Evolutionary conservation across 1,140 invertebrate species (phyloP), one percentile per base, ranked within the genome.

Genomic region (Phocides pigmalion): DNA sequence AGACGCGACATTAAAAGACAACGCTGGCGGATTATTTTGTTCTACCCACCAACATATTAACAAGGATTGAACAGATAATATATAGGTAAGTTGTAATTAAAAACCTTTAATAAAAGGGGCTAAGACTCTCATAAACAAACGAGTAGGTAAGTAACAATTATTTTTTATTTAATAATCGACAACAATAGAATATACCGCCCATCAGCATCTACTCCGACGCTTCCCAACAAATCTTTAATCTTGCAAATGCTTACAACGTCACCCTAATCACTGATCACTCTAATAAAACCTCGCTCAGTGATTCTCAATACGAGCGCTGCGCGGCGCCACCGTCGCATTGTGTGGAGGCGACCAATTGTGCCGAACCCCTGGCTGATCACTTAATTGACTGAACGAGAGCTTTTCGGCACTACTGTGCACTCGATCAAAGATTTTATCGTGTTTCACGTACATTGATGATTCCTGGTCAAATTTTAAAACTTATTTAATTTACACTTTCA

Each of bases 331-430:
- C 58, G 75, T 68, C 67, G 81, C 79, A 67, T 90, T 90, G 84
- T 90, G 79, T 72, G 66, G 71, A 90, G 84, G 87, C 87, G 87
- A 82, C 85, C 87, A 84, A 87, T 89, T 88, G 87, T 79, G 77
- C 75, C 72, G 71, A 77, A 85, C 87, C 84, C 84, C 87, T 87
- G 85, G 67, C 76, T 88, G 87, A 90, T 87, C 79, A 86, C 84
- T 87, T 90, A 90, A 90, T 90, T 90, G 87, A 90, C 84, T 87
- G 72, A 79, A 79, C 75, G 82, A 83, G 74, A 77, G 76, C 69
- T 85, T 85, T 81, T 79, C 66, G 76, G 74, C 65, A 69, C 63
- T 54, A 63, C 54, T 50, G 51, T 54, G 37, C 19, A 39, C 15
- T 1, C 8, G 47, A 73, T 77, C 58, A 80, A 84, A 17, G 68